Evolutionary conservation across 1,140 invertebrate species (phyloP).

Genomic region (Gonioctena quinquepunctata): DNA sequence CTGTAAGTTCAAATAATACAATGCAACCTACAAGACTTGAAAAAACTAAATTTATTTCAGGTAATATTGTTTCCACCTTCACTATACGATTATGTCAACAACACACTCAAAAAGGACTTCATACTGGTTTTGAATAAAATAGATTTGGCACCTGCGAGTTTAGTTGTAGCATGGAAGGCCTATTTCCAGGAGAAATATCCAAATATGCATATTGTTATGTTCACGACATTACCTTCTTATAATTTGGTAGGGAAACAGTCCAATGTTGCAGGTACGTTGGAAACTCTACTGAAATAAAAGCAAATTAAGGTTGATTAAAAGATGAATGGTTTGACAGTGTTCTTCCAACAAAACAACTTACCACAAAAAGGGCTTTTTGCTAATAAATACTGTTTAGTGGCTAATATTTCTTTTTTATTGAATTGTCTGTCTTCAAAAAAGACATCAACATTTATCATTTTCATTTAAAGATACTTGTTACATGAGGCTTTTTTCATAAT

Average conservation of each 20-base stretch:
- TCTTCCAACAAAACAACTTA: too few relatives aligned
- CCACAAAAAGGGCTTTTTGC: too few relatives aligned
- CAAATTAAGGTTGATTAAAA: too few relatives aligned
- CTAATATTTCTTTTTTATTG: too few relatives aligned
- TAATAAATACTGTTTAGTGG: too few relatives aligned
- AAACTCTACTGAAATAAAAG: too few relatives aligned
- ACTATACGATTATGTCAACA: conserved; percentile 79
- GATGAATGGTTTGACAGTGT: too few relatives aligned
- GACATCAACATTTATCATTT: too few relatives aligned
- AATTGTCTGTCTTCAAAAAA: too few relatives aligned
- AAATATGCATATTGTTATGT: conserved; percentile 75
- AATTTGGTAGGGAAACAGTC: conserved; percentile 65
- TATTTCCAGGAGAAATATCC: conserved; percentile 79
- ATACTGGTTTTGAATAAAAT: conserved; percentile 92
- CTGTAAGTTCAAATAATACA: conserved; percentile 42
- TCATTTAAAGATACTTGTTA: too few relatives aligned
- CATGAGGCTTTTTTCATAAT: too few relatives aligned
- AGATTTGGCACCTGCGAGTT: conserved; percentile 78
- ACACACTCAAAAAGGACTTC: conserved; percentile 76
- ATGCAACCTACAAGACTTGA: too few relatives aligned
- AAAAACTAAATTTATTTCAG: conserved; percentile 52
- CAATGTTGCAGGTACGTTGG: conserved; percentile 59
- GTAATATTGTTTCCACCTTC: conserved; percentile 87
- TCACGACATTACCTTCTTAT: conserved; percentile 81
- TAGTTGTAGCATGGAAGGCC: conserved; percentile 87